Conservation (phyloP, 2,113 vertebrate species). For the Cricetomys ansorgei region DNA sequence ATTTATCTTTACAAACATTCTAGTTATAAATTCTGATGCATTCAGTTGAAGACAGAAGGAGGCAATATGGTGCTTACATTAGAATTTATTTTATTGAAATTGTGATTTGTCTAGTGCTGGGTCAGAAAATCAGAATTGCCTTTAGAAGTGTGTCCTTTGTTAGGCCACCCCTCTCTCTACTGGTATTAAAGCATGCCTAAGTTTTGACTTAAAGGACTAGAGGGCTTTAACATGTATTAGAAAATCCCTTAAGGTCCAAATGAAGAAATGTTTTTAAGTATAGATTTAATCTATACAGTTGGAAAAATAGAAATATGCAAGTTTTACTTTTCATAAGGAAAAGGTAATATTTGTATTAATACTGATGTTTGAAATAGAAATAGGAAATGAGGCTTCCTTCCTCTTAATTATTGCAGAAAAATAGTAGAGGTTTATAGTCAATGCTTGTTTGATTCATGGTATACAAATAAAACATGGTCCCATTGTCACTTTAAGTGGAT, state of each 20-base stretch:
- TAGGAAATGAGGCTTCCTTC: background rate
- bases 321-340: background rate
- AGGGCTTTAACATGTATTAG: background rate
- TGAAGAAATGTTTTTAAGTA: background rate
- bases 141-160: background rate
- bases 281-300: background rate
- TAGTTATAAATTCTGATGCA: slow-evolving; percentile 23
- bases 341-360: background rate
- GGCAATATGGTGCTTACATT: background rate
- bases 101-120: background rate
- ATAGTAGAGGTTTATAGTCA: background rate
- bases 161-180: background rate
- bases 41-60: slow-evolving; percentile 13
- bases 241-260: background rate
- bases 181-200: background rate
- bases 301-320: background rate
- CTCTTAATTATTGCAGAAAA: background rate
- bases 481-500: background rate
- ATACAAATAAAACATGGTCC: background rate
- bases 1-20: slow-evolving; percentile 53
- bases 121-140: slow-evolving; percentile 46
- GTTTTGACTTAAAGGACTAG: background rate
- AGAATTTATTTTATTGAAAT: slow-evolving; percentile 40
- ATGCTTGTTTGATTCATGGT: background rate
- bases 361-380: background rate